Conservation (phyloP, 2,888 invertebrate genomes). For the Teleiodes luculella region DNA sequence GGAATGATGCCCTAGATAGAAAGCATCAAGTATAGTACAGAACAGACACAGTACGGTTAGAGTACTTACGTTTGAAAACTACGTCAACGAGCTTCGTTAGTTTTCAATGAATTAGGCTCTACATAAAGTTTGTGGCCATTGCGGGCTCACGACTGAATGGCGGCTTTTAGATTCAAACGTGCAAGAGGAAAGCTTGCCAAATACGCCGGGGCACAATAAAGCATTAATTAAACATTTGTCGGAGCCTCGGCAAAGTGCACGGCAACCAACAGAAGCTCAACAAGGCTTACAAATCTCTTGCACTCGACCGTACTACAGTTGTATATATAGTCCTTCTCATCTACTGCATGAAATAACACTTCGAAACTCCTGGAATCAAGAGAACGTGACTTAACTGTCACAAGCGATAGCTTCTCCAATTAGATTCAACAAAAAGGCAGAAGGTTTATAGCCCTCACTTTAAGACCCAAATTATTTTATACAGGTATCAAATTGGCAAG, state of each 20-base stretch:
- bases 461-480: neutral
- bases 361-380: conserved; percentile 4
- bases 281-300: neutral
- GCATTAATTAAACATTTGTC: conserved; percentile 35
- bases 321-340: conserved; percentile 4
- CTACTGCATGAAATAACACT: conserved; percentile 7
- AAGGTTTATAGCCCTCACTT: neutral
- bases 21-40: too few relatives aligned
- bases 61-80: too few relatives aligned
- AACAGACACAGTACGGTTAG: too few relatives aligned
- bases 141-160: conserved; percentile 18
- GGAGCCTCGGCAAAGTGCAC: conserved; percentile 16
- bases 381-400: conserved; percentile 3
- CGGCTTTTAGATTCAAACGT: conserved; percentile 15
- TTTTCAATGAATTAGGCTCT: conserved; percentile 15
- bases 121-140: conserved; percentile 11
- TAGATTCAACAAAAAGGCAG: neutral
- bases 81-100: conserved; percentile 8
- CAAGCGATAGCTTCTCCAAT: neutral
- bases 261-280: conserved; percentile 2
- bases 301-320: neutral
- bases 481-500: too few relatives aligned
- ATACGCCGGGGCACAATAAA: conserved; percentile 27
- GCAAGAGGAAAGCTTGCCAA: conserved; percentile 22
- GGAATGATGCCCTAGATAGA: too few relatives aligned